Percentiles rank a stretch among this genome's conserved stretches.
Conservation (phyloP, 2,113 vertebrate genomes). For the Choloepus hoffmanni region DNA sequence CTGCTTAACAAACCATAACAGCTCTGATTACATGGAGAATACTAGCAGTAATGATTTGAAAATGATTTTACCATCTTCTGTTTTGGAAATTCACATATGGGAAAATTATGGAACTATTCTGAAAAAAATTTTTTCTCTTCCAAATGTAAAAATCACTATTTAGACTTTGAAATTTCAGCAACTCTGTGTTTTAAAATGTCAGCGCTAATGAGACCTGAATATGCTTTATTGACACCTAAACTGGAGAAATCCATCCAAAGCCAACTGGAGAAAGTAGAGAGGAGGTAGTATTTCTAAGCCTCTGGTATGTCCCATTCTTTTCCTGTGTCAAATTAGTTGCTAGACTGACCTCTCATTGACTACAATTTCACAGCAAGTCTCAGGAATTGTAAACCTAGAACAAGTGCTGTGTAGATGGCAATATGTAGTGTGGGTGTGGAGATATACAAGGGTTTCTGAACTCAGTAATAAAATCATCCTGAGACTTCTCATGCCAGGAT, state of each 20-base stretch:
- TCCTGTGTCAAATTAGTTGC: neutral
- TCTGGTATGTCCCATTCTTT: neutral
- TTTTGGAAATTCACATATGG: constrained; percentile 61
- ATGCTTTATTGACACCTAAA: neutral
- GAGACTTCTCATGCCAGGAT: constrained; percentile 47
- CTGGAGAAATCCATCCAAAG: neutral
- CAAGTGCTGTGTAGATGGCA: neutral
- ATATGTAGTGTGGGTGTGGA: neutral
- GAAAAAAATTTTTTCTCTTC: constrained; percentile 62
- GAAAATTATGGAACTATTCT: constrained; percentile 56
- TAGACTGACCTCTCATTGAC: neutral
- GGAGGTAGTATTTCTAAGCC: neutral
- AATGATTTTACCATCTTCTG: constrained; percentile 71
- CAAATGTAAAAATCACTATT: constrained; percentile 57
- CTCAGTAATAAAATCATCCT: neutral
- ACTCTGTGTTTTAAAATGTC: constrained; percentile 19
- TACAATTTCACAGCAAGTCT: neutral
- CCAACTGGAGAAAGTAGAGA: neutral
- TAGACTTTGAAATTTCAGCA: constrained; percentile 33
- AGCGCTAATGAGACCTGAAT: neutral
- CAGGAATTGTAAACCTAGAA: neutral
- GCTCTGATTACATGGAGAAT: constrained; percentile 70
- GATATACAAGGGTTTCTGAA: neutral
- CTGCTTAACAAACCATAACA: constrained; percentile 77
- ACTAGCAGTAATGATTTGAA: constrained; percentile 62